Conservation (phyloP, 2,797 vertebrate genomes). For the Bryconaethiops microstoma region DNA sequence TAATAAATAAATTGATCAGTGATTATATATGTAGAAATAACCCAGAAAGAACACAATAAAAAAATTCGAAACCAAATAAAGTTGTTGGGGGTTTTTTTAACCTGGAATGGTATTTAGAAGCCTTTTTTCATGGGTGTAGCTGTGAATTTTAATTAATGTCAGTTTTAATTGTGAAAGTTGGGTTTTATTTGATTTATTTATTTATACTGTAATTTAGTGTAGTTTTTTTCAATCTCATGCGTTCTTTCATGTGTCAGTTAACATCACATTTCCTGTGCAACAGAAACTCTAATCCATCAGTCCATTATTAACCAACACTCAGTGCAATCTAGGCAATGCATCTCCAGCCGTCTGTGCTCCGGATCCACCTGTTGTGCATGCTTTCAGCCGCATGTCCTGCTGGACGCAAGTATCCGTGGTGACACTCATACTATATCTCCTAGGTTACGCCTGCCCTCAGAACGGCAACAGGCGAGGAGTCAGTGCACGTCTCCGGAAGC, state of each 20-base stretch:
- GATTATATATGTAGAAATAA: too few species aligned
- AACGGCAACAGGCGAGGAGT: constrained; percentile 86
- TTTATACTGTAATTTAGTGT: not conserved
- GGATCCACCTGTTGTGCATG: constrained; percentile 39
- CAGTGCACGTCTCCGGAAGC: constrained; percentile 92
- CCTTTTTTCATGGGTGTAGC: too few species aligned
- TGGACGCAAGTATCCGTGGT: constrained; percentile 66
- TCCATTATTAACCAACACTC: constrained; percentile 8
- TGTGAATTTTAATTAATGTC: too few species aligned
- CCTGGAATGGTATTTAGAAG: too few species aligned
- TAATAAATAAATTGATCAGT: too few species aligned
- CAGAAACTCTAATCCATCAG: constrained; percentile 1
- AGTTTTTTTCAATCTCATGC: not conserved
- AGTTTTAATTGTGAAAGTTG: too few species aligned
- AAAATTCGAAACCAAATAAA: too few species aligned
- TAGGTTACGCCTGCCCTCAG: constrained; percentile 88
- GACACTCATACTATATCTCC: constrained; percentile 82
- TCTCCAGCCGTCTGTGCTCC: constrained; percentile 35
- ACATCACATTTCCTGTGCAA: not conserved
- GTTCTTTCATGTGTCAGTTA: not conserved
- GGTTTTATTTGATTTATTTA: not conserved
- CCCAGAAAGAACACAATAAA: too few species aligned
- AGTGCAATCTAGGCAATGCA: constrained; percentile 12
- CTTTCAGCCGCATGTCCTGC: constrained; percentile 51
- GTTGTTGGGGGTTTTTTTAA: too few species aligned